Evolutionary conservation across 2,113 vertebrate genomes (phyloP), one percentile per base, ranked within the genome.

Genomic region (Bubalus kerabau): DNA sequence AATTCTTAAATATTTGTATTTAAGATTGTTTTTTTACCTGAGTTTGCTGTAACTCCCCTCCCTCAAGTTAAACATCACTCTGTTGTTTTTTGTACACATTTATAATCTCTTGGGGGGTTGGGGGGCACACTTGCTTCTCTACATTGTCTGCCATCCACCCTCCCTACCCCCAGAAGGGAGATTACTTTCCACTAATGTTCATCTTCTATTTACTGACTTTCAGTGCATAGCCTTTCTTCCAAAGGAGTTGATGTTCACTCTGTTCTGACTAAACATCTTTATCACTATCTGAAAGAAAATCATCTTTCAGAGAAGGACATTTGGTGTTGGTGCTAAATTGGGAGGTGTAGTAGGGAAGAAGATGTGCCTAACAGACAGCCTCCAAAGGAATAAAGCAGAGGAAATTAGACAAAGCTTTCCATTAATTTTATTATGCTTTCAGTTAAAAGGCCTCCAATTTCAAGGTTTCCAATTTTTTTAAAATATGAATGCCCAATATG

Each of bases 1-100:
- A 74, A 71, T 94, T 96, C 81, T 93, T 94, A 88, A 94, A 82
- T 91, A 89, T 82, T 56, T 96, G 16, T 87, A 57, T 92, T 92
- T 71, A 89, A 97, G 40, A 64, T 13, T 52, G 6, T 85, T 92
- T 59, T 56, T 92, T 57, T 8, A 40, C 3, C 62, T 86, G 60
- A 67, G 46, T 83, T 43, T 32, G n/a, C 15, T 80, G 36, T 6
- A 62, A n/a, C 64, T 89, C 32, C 50, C n/a, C 82, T 43, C 16
- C 50, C 86, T 52, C 87, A 90, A 91, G 48, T 67, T 89, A 81
- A 67, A 96, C 46, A 93, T 17, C 82, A 67, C 9, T 62, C 52
- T 94, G 16, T 48, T 94, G 50, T 95, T 76, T 85, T 84, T n/a
- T 7, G 59, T 19, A 64, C 14, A 74, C 16, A 74, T 21, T 30